Evolutionary conservation across 2,888 invertebrate species (phyloP).

Genomic region (Ormyrus labotus): DNA sequence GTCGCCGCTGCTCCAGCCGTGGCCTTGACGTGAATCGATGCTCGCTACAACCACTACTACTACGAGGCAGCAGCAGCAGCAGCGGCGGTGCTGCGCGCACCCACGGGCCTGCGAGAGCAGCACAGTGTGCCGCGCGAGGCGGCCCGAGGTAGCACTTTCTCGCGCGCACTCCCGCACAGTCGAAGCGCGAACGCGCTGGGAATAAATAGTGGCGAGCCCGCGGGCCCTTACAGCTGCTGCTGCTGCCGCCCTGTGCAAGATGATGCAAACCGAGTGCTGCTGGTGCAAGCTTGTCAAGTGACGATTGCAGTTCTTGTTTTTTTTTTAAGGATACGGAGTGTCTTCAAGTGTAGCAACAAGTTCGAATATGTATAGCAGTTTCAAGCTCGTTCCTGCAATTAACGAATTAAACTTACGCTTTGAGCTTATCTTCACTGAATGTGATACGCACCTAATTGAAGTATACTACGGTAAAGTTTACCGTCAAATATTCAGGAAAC

Average conservation of each 20-base stretch:
- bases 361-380: conserved; percentile 25
- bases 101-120: conserved; percentile 10
- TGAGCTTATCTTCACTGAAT: background rate
- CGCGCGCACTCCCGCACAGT: conserved; percentile 33
- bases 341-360: background rate
- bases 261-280: conserved; percentile 21
- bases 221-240: no score
- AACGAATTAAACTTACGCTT: background rate
- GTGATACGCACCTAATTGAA: no score
- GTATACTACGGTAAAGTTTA: no score
- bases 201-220: conserved; percentile 35
- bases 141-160: background rate
- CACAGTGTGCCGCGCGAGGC: background rate
- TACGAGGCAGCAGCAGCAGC: background rate
- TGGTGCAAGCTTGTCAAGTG: background rate
- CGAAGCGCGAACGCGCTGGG: conserved; percentile 37
- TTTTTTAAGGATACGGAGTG: background rate
- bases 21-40: conserved; percentile 58
- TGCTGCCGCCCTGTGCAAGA: background rate
- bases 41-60: conserved; percentile 31
- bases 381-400: background rate
- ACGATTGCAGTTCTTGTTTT: background rate
- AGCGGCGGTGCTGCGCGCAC: conserved; percentile 14
- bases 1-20: conserved; percentile 5
- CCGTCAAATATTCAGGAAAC: no score